Conservation (phyloP, 2,113 vertebrate genomes). For the Sorex fumeus region DNA sequence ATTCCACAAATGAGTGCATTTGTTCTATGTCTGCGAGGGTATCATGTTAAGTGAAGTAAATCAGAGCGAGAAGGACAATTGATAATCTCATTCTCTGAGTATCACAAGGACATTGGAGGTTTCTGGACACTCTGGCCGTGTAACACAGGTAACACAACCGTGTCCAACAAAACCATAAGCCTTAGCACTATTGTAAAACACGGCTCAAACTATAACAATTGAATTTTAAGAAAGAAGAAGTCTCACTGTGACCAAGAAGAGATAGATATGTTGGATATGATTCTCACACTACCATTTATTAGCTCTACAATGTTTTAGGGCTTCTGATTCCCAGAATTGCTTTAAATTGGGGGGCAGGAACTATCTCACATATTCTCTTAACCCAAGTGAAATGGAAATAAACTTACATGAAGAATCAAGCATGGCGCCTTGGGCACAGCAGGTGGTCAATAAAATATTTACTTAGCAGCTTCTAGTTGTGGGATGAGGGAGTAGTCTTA, state of each 20-base stretch:
- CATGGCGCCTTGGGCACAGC: background rate
- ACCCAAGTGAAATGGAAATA: background rate
- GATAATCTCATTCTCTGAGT: no score
- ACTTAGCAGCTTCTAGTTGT: background rate
- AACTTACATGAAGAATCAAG: background rate
- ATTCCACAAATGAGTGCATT: no score
- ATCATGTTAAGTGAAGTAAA: no score
- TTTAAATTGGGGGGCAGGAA: constrained; percentile 6
- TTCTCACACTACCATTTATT: background rate
- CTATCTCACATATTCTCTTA: background rate
- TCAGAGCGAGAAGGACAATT: no score
- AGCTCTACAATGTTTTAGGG: background rate
- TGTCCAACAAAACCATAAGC: no score
- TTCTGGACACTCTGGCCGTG: no score
- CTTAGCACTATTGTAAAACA: no score
- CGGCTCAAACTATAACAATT: no score
- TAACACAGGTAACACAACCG: no score
- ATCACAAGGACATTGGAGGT: no score
- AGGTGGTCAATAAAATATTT: background rate
- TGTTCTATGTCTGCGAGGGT: no score
- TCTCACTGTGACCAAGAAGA: background rate
- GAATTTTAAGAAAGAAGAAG: background rate
- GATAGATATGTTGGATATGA: background rate
- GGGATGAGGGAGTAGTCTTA: background rate
- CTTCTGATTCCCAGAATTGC: background rate